These are phyloP conservation scores for Plodia interpunctella DNA, from an alignment of 1,140 invertebrate species.

Conservation along the genomic window DNA sequence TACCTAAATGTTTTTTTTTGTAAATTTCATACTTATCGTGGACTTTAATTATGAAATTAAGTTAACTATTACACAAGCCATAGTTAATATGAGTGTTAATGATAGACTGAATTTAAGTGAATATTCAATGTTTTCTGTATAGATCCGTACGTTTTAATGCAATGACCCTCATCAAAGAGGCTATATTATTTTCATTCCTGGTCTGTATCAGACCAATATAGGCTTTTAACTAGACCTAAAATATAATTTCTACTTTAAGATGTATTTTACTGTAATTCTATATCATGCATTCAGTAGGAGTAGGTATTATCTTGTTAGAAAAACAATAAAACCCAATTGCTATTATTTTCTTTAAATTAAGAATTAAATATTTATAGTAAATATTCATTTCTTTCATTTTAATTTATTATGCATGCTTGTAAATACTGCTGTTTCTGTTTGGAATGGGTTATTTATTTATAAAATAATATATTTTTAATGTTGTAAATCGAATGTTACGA, in stretches of 20 bases:
- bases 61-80: neutral
- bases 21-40: neutral
- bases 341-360: constrained; percentile 16
- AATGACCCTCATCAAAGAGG: constrained; percentile 27
- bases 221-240: neutral
- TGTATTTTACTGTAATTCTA: neutral
- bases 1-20: too few relatives aligned
- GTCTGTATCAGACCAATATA: constrained; percentile 64
- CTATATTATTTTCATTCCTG: constrained; percentile 32
- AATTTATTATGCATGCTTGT: neutral
- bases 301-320: neutral
- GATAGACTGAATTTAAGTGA: constrained; percentile 17
- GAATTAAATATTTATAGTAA: constrained; percentile 15
- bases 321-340: neutral
- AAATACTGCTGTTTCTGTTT: neutral
- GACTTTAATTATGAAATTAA: neutral
- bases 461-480: too few relatives aligned
- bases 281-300: neutral
- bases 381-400: neutral
- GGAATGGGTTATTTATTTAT: too few relatives aligned
- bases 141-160: neutral
- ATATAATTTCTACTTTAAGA: constrained; percentile 12
- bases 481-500: too few relatives aligned
- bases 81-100: constrained; percentile 28
- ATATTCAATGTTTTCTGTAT: neutral